These are phyloP conservation scores for Pocillopora damicornis DNA, from an alignment of 64 coral and sea anemone genomes.

Conservation along the genomic window DNA sequence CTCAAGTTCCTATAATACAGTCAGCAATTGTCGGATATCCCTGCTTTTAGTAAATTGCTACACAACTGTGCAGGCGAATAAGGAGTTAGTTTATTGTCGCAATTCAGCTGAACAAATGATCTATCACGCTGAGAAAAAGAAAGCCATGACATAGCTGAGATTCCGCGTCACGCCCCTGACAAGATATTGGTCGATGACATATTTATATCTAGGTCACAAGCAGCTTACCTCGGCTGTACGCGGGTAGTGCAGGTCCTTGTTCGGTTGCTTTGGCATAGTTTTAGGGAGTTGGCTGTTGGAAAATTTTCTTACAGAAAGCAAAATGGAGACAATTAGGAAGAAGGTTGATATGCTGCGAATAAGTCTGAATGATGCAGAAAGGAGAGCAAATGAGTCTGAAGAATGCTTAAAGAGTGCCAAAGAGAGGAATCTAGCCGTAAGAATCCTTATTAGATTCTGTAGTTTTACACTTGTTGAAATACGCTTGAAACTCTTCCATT, in stretches of 20 bases:
- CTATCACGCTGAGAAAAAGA: neutral
- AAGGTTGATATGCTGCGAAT: conserved; percentile 57
- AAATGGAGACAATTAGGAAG: conserved; percentile 90
- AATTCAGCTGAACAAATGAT: neutral
- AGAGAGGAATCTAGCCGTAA: conserved; percentile 39
- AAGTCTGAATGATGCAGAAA: conserved; percentile 58
- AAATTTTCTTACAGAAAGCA: neutral
- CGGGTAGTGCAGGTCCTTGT: neutral
- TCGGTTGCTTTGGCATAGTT: neutral
- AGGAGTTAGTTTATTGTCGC: neutral
- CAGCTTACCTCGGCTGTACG: neutral
- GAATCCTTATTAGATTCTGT: neutral
- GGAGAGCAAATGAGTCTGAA: conserved; percentile 52
- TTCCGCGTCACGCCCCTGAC: conserved; percentile 5
- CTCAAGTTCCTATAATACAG: neutral
- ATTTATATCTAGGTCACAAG: neutral
- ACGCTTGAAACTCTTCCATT: neutral
- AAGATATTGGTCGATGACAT: neutral
- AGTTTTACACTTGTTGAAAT: neutral
- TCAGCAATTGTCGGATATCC: neutral
- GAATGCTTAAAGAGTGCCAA: conserved; percentile 43
- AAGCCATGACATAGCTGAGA: neutral
- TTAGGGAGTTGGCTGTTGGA: neutral
- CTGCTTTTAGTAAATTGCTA: neutral
- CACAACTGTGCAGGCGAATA: neutral